Conservation (phyloP, 2,797 vertebrate species). For the Lates japonicus region DNA sequence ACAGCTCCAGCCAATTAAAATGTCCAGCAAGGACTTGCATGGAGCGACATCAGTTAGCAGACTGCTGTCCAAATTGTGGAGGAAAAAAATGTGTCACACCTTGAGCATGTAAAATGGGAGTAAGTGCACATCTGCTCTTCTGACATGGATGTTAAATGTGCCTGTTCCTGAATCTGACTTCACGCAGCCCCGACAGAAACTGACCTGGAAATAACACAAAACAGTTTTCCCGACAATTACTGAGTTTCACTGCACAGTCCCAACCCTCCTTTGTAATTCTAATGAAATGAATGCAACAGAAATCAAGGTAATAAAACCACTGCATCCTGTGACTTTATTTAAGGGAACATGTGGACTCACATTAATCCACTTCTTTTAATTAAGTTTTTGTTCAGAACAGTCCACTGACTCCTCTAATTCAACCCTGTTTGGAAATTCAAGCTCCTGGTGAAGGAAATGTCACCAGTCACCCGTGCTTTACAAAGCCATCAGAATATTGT, state of each 20-base stretch:
- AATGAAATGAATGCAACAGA: constrained; percentile 2
- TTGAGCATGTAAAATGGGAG: constrained; percentile 4
- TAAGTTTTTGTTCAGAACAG: constrained; percentile 10
- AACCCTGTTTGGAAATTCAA: constrained; percentile 4
- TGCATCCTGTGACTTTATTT: not conserved
- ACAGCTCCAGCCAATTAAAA: constrained; percentile 75
- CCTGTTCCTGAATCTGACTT: constrained; percentile 4
- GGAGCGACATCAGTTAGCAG: constrained; percentile 48
- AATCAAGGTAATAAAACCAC: constrained; percentile 1
- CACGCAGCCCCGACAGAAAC: constrained; percentile 4
- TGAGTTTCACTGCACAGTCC: not conserved
- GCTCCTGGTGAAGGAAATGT: constrained; percentile 5
- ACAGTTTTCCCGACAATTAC: not conserved
- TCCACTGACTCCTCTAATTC: not conserved
- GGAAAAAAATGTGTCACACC: constrained; percentile 1
- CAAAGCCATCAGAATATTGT: not conserved
- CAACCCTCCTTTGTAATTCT: constrained; percentile 6
- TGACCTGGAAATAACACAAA: not conserved
- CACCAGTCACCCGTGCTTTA: not conserved
- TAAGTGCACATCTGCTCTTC: not conserved
- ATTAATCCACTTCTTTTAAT: constrained; percentile 6
- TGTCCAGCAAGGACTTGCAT: constrained; percentile 42
- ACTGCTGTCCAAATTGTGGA: constrained; percentile 30
- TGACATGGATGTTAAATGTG: constrained; percentile 17
- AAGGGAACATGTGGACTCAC: not conserved